phyloP scores from a whole-genome alignment of 2,113 vertebrate genomes.

The Macrotis lagotis region DNA sequence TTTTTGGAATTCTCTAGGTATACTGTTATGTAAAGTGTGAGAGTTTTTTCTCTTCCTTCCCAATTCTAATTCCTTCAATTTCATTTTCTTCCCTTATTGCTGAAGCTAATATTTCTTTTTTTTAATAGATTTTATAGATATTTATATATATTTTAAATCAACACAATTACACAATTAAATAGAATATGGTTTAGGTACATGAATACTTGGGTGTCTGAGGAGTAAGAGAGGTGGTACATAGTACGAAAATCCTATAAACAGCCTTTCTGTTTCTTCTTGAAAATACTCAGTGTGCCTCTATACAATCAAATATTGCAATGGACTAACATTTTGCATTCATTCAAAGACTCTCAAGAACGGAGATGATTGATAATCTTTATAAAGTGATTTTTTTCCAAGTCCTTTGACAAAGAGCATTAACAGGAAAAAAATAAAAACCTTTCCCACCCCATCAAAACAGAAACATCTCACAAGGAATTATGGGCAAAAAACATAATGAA shows the following conservation, averaged over 20 bases:
- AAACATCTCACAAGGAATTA: slow-evolving; percentile 36
- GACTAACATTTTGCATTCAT: slow-evolving; percentile 82
- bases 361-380: slow-evolving; percentile 76
- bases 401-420: slow-evolving; percentile 83
- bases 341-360: slow-evolving; percentile 80
- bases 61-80: too few species aligned
- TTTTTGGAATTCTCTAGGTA: too few species aligned
- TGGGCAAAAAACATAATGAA: fast-evolving
- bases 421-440: slow-evolving; percentile 70
- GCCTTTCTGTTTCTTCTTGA: slow-evolving; percentile 90
- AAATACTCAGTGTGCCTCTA: slow-evolving; percentile 87
- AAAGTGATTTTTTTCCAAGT: slow-evolving; percentile 77
- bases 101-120: too few species aligned
- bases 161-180: slow-evolving; percentile 99
- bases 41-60: too few species aligned
- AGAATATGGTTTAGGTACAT: slow-evolving; percentile 97
- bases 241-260: slow-evolving; percentile 94
- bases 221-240: slow-evolving; percentile 96
- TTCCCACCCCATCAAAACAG: slow-evolving; percentile 15
- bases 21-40: too few species aligned
- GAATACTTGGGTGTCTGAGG: slow-evolving; percentile 91
- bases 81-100: too few species aligned
- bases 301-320: slow-evolving; percentile 85
- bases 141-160: slow-evolving; percentile 99
- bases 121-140: too few species aligned